Base-by-base conservation (phyloP, 2,797 vertebrate species). In the Microctenopoma steveboyesi region DNA sequence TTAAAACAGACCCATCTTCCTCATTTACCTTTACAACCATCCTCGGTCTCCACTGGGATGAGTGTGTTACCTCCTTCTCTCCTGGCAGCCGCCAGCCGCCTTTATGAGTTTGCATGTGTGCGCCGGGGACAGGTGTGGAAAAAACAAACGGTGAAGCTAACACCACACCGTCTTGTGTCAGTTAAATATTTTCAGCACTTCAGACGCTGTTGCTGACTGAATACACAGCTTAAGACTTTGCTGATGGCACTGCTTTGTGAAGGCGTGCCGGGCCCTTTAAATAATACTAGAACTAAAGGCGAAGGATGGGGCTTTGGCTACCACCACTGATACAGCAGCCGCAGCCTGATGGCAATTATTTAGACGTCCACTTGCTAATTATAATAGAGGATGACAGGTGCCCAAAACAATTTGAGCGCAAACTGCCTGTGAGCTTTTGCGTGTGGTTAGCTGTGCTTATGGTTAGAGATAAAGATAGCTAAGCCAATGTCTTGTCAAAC, bases 371-470 rank as follows among this genome's bases (percentile, higher is more conserved):
- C 72, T 81, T 72, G 84, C 85, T 93, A 93, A 93, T 93, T 92
- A 90, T 90, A 91, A 92, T 88, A 50, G 57, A 79, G 85, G 85
- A 78, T 91, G 92, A 93, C 92, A 92, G 91, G 91, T 92, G 92
- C 92, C 90, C 79, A 83, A 85, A 91, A 92, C 87, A 77, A 90
- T 92, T 85, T 89, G 84, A 86, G 83, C 40, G 64, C 82, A 87
- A 83, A 84, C 76, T 74, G 90, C 82, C 89, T 83, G 82, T 88
- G 85, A 90, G 86, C 84, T 82, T 71, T 78, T 64, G 88, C 53
- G 56, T 72, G 85, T 63, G 85, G 71, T 78, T 86, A 80, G 78
- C 81, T 78, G 48, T 57, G 81, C 81, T 78, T 74, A 75, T 74
- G 80, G 82, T 84, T 45, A 5, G 52, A 75, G 88, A 90, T 87